Percentiles rank a stretch among this genome's conserved stretches.
phyloP scores from a whole-genome alignment of 2,113 vertebrate genomes.

The Brevimyrus niger region DNA sequence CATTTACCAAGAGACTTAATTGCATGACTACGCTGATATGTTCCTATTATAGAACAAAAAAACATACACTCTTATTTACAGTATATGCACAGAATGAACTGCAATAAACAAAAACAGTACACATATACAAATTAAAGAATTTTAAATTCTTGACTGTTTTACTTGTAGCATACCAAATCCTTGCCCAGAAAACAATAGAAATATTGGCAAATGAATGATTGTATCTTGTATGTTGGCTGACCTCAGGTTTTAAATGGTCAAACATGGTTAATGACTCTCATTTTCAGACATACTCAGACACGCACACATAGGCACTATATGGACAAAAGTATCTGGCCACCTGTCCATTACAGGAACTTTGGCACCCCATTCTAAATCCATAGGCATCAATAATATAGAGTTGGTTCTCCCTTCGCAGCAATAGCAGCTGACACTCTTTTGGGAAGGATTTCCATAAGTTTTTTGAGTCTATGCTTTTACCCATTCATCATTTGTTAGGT shows the following conservation, averaged over 20 bases:
- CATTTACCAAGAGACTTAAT: neutral
- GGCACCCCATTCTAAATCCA: neutral
- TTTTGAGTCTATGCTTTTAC: neutral
- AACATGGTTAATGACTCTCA: neutral
- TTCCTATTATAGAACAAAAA: neutral
- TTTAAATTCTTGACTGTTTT: neutral
- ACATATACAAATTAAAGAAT: neutral
- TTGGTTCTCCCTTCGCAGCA: neutral
- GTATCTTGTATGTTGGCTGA: neutral
- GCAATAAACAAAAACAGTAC: neutral
- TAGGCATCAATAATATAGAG: neutral
- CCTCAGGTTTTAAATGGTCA: neutral
- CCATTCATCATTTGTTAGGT: neutral
- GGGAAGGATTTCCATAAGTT: neutral
- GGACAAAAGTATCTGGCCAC: neutral
- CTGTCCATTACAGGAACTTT: neutral
- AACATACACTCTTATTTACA: neutral
- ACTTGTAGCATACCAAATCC: neutral
- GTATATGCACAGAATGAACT: neutral
- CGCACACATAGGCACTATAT: neutral
- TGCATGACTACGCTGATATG: neutral
- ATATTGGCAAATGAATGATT: neutral
- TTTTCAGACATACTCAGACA: neutral
- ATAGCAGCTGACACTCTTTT: neutral
- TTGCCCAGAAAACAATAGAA: neutral